Percentiles rank a stretch among this genome's conserved stretches.
These are phyloP conservation scores for Junonia oenone DNA, from an alignment of 2,888 invertebrate genomes.

Conservation along the genomic window DNA sequence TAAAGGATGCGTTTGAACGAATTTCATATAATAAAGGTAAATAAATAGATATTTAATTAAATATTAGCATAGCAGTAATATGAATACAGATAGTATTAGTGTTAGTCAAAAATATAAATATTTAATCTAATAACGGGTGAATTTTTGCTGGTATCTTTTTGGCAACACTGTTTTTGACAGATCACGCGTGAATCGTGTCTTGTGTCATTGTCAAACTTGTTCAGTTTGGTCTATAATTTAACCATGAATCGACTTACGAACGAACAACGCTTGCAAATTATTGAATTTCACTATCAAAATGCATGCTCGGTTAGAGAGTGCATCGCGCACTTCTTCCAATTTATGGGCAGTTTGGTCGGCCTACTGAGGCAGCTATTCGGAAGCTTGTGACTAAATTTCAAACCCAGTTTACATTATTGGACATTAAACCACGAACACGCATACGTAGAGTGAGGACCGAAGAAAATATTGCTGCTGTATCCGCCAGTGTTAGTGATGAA, in stretches of 20 bases:
- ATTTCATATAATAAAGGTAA: neutral
- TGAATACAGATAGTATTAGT: no score
- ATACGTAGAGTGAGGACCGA: conserved; percentile 34
- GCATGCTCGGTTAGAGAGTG: neutral
- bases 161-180: neutral
- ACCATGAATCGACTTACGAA: neutral
- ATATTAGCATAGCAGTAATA: no score
- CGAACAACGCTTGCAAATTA: neutral
- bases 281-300: neutral
- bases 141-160: neutral
- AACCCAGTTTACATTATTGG: neutral
- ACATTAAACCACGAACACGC: conserved; percentile 9
- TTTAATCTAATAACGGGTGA: neutral
- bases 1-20: neutral
- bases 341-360: neutral
- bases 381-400: neutral
- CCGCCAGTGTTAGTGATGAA: conserved; percentile 36
- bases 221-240: neutral
- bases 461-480: conserved; percentile 39
- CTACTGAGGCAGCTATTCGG: neutral
- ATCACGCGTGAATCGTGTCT: neutral
- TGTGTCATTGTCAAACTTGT: neutral
- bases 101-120: no score
- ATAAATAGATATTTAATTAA: neutral
- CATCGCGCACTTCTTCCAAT: neutral